Percentiles rank a stretch among this genome's conserved stretches.
These are phyloP conservation scores for Daboia siamensis DNA, from an alignment of 2,113 vertebrate genomes.

Conservation along the genomic window DNA sequence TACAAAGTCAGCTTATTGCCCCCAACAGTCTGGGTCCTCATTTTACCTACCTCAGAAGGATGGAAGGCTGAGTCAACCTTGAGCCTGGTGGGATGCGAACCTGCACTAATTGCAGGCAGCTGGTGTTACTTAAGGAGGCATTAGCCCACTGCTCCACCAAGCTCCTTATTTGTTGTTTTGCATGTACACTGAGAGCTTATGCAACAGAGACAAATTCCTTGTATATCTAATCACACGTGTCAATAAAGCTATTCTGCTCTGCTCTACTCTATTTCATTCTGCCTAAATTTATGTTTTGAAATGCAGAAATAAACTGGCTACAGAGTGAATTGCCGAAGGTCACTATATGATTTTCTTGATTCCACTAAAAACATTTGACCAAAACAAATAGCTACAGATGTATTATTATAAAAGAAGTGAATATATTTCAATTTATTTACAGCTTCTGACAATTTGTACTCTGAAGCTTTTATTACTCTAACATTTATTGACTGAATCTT, in stretches of 20 bases:
- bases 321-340: not conserved
- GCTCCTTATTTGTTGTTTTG: not conserved
- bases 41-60: too few species aligned
- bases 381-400: not conserved
- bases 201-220: not conserved
- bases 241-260: not conserved
- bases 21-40: too few species aligned
- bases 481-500: not conserved
- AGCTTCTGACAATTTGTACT: not conserved
- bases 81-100: too few species aligned
- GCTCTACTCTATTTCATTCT: not conserved
- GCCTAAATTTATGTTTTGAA: not conserved
- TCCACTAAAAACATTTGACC: not conserved
- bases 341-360: not conserved
- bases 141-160: too few species aligned
- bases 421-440: not conserved
- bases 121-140: too few species aligned
- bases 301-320: not conserved
- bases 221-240: not conserved
- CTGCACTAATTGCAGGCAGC: too few species aligned
- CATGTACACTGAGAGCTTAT: not conserved
- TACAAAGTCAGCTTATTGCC: too few species aligned
- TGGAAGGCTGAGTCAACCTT: too few species aligned
- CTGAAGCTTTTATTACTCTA: not conserved
- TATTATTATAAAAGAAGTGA: not conserved